Conservation (phyloP, 2,113 vertebrate genomes). For the Nibea albiflora region DNA sequence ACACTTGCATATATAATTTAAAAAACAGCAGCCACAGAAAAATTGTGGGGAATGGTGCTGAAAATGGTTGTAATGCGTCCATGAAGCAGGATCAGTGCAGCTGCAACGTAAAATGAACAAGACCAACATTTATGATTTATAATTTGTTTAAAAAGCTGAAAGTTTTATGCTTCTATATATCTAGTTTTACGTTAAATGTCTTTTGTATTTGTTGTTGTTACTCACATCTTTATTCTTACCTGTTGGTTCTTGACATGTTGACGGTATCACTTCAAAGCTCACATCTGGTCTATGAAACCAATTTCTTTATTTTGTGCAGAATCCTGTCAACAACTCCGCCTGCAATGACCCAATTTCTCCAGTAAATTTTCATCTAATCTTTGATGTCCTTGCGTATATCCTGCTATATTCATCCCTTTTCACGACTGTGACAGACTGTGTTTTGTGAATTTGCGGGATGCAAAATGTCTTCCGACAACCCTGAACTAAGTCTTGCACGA, state of each 20-base stretch:
- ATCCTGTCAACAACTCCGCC: slow-evolving; percentile 17
- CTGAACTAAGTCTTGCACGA: slow-evolving; percentile 51
- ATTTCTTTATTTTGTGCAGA: slow-evolving; percentile 27
- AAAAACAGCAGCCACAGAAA: no score
- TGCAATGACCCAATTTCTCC: slow-evolving; percentile 59
- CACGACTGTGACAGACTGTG: slow-evolving; percentile 30
- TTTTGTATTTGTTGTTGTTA: not conserved
- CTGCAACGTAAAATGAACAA: no score
- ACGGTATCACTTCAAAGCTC: slow-evolving; percentile 9
- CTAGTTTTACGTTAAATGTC: not conserved
- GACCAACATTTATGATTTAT: no score
- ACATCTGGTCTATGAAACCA: slow-evolving; percentile 9
- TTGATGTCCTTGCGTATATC: slow-evolving; percentile 25
- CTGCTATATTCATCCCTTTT: slow-evolving; percentile 30
- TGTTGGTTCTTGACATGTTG: slow-evolving; percentile 23
- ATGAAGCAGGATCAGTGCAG: no score
- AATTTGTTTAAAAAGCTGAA: not conserved
- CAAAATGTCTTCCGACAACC: slow-evolving; percentile 43
- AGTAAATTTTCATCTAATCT: slow-evolving; percentile 36
- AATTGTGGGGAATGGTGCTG: no score
- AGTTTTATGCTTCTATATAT: not conserved
- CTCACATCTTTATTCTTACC: not conserved
- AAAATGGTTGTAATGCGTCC: no score
- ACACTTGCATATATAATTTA: no score
- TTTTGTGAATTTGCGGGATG: slow-evolving; percentile 48